Evolutionary conservation across 2,888 invertebrate genomes (phyloP).

Genomic region (Cosmorhoe ocellata): DNA sequence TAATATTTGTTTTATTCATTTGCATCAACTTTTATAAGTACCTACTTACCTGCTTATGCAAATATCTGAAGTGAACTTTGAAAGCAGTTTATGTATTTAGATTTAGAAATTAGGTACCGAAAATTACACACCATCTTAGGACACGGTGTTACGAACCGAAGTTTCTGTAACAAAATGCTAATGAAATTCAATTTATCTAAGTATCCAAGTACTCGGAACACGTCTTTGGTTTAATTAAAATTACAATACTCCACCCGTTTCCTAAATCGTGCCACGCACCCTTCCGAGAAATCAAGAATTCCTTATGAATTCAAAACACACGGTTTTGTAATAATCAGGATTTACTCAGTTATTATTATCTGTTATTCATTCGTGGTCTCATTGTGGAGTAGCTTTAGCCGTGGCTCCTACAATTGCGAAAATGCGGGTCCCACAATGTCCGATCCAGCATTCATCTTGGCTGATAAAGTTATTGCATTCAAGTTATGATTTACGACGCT

Average conservation of each 20-base stretch:
- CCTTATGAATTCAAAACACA: constrained; percentile 38
- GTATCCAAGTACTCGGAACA: neutral
- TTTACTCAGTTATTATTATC: constrained; percentile 51
- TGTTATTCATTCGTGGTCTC: constrained; percentile 51
- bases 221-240: constrained; percentile 14
- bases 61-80: no score
- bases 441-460: constrained; percentile 21
- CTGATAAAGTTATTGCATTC: constrained; percentile 60
- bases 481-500: constrained; percentile 68
- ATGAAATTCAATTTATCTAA: no score
- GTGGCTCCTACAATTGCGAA: constrained; percentile 55
- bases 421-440: constrained; percentile 33
- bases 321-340: constrained; percentile 44
- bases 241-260: constrained; percentile 30
- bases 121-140: no score
- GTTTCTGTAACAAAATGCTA: no score
- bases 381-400: constrained; percentile 48
- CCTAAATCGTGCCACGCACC: constrained; percentile 27
- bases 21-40: no score
- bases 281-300: constrained; percentile 48
- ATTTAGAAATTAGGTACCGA: no score
- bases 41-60: no score
- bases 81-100: no score
- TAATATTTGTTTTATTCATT: no score
- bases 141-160: no score